Evolutionary conservation across 2,113 vertebrate species (phyloP), one percentile per base, ranked within the genome.

Genomic region (Serilophus lunatus): DNA sequence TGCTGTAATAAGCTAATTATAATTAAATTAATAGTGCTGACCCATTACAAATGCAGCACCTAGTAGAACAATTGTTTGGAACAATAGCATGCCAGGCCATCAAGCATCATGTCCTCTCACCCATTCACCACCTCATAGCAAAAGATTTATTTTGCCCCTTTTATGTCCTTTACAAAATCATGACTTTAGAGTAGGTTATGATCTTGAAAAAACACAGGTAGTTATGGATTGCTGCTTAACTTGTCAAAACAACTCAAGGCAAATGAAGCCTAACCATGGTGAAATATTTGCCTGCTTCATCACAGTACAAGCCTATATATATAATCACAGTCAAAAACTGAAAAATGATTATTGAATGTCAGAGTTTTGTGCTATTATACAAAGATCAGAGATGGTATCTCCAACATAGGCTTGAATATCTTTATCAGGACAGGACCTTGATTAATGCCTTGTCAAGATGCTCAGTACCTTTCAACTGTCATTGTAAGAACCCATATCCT

Each of bases 201-300:
- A n/a, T 94, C 88, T 92, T 90, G 80, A 68, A 93, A 92, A 94
- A 92, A 57, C 31, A 47, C 36, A 23, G 13, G 42, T 47, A 79
- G 94, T 95, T 96, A 94, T 91, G 59, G 63, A 94, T 93, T 92
- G 86, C 70, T 86, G 90, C 88, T 95, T 91, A 92, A 87, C 74
- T 83, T 95, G 83, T 95, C 88, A 94, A 92, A 96, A 96, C 90
- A 96, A 79, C 63, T 90, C 82, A 81, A 91, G 77, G 86, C 87
- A 97, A 97, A 96, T 96, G 94, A 92, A 93, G 82, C 83, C 33
- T 89, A 87, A 92, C 80, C 66, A 85, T 18, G 40, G 50, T 93
- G 83, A 95, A 94, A 96, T 95, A 96, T 89, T 63, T 63, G 47
- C 45, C 81, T 89, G 66, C 40, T 94, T 76, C 90, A 79, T 89